Evolutionary conservation across 35 echinoderm and acorn worm species (phyloP).

Genomic region (Ophioderma brevispina): DNA sequence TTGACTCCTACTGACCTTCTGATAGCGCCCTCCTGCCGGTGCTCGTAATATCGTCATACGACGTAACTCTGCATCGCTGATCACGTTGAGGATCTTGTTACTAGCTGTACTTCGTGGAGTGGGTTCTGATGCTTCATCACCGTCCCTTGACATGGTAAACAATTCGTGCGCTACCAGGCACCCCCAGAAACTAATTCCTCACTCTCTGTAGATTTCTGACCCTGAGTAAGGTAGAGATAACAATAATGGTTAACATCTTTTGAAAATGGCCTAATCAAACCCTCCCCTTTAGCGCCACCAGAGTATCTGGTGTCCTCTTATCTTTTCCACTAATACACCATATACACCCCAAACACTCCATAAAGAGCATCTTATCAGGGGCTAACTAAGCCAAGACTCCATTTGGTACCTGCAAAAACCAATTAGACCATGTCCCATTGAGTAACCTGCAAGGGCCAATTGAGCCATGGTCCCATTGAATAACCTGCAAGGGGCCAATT

Average conservation of each 20-base stretch:
- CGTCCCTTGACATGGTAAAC: conserved; percentile 53
- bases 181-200: conserved; percentile 72
- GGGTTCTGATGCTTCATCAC: background rate
- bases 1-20: conserved; percentile 49
- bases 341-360: no score
- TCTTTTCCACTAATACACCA: no score
- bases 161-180: conserved; percentile 54
- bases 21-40: conserved; percentile 61
- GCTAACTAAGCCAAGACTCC: no score
- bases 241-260: background rate
- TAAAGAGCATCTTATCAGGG: no score
- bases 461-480: no score
- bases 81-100: conserved; percentile 55
- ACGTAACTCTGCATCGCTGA: conserved; percentile 65
- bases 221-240: conserved; percentile 28
- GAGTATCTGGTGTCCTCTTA: no score
- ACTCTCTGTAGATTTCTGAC: conserved; percentile 27
- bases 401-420: no score
- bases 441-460: no score
- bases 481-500: no score
- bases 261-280: no score
- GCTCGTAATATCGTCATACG: conserved; percentile 61
- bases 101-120: conserved; percentile 35
- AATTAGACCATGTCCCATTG: no score
- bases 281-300: background rate